Evolutionary conservation across 2,888 invertebrate species (phyloP).

Genomic region (Drosophila meridiana): DNA sequence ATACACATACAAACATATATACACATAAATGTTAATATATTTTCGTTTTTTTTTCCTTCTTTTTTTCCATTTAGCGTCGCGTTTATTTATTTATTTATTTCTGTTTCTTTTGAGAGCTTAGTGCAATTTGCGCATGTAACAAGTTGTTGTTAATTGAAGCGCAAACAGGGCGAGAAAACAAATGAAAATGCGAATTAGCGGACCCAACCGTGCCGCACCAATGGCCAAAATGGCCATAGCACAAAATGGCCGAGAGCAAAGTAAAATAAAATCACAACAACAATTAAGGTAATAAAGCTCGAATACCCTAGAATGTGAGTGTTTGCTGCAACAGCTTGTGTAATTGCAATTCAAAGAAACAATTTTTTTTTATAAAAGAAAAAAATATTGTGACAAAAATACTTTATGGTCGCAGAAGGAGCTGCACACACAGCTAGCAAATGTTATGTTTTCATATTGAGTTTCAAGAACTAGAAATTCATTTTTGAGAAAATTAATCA

Average conservation of each 20-base stretch:
- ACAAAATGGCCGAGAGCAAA: slow-evolving; percentile 63
- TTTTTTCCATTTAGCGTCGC: slow-evolving; percentile 56
- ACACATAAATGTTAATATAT: slow-evolving; percentile 24
- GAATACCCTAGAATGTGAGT: slow-evolving; percentile 11
- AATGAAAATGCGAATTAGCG: slow-evolving; percentile 61
- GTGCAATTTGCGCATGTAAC: slow-evolving; percentile 77
- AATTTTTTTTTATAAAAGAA: not conserved
- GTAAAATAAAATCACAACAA: not conserved
- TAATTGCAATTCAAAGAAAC: not conserved
- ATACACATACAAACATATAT: slow-evolving; percentile 21
- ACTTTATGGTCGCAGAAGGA: not conserved
- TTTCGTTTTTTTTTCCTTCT: slow-evolving; percentile 1
- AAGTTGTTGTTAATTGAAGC: slow-evolving; percentile 79
- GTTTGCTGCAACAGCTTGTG: too few relatives aligned
- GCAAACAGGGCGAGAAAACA: slow-evolving; percentile 68
- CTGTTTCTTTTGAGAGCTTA: slow-evolving; percentile 47
- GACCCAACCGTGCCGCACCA: slow-evolving; percentile 41
- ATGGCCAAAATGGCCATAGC: slow-evolving; percentile 52
- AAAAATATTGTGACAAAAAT: not conserved
- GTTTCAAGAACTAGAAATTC: too few relatives aligned
- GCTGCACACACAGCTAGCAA: not conserved
- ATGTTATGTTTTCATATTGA: too few relatives aligned
- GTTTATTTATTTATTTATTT: slow-evolving; percentile 63
- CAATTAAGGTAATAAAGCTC: not conserved
- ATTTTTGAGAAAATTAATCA: too few relatives aligned